Evolutionary conservation across 2,113 vertebrate genomes (phyloP), one percentile per base, ranked within the genome.

Genomic region (Tachysurus vachellii): DNA sequence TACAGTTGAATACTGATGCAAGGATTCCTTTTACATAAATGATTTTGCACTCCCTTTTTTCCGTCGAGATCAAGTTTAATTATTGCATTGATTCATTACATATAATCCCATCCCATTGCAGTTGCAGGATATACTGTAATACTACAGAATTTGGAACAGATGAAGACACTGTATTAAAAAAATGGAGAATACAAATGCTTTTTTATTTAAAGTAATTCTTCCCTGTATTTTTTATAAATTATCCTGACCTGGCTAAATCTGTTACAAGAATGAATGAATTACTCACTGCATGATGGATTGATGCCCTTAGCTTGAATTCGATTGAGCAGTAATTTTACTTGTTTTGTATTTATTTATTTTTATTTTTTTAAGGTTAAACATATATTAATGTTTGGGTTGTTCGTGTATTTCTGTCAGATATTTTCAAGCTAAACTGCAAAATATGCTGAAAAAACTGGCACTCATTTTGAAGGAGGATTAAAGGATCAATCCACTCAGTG

Each of bases 381-480:
- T 12, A 23, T 16, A 16, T 19, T 61, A 2, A 8, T 21, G 28
- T 73, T 44, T 0, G 4, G n/a, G 61, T 21, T 68, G 19, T 68
- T 36, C 11, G 14, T 71, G 50, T 19, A 16, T 26, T 85, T 36
- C 14, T 85, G n/a, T 11, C 59, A 79, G 42, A 6, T n/a, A 2
- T 50, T 85, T 85, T 59, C 44, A 31, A 59, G 54, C 68, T 75
- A 79, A 79, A 53, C n/a, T 59, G 66, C 23, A 28, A 57, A 42
- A 57, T 70, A 66, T 36, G 19, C n/a, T 26, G 50, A 7, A 86
- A 36, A 79, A 80, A 68, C 44, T 86, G 61, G 53, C 62, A 44
- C 28, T 70, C 11, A 7, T 62, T 80, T 6, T 68, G 36, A 42
- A 80, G 54, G 76, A 80, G 31, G 50, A 80, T 86, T 86, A 68